These are phyloP conservation scores for Apotomis betuletana DNA, from an alignment of 2,888 invertebrate genomes.

Conservation along the genomic window DNA sequence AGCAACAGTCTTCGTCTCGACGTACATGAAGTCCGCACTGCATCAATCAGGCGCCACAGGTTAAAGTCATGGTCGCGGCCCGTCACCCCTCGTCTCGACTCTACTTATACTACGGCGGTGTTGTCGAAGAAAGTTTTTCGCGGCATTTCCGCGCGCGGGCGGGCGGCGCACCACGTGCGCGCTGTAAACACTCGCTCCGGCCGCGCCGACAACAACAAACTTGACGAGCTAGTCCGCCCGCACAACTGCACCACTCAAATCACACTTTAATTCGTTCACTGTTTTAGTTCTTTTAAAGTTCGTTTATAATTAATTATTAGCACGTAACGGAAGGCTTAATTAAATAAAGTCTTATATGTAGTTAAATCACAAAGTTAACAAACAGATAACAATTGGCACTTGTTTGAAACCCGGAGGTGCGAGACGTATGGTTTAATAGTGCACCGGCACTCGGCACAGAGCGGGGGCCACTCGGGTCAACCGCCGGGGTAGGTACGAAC, in stretches of 20 bases:
- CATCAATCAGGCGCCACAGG: conserved; percentile 72
- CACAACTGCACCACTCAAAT: conserved; percentile 22
- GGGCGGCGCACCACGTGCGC: conserved; percentile 76
- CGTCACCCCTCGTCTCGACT: conserved; percentile 60
- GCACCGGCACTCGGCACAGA: conserved; percentile 57
- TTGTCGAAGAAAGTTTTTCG: conserved; percentile 79
- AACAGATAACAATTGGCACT: conserved; percentile 66
- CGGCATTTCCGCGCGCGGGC: conserved; percentile 76
- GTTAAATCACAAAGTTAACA: conserved; percentile 66
- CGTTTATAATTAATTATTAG: conserved; percentile 58
- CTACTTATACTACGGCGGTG: conserved; percentile 69
- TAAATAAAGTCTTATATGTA: conserved; percentile 53
- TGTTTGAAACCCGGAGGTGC: conserved; percentile 65
- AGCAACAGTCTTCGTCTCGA: conserved; percentile 69
- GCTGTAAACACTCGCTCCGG: conserved; percentile 67
- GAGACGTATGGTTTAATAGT: conserved; percentile 62
- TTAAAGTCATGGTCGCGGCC: conserved; percentile 70
- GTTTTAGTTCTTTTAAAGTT: conserved; percentile 54
- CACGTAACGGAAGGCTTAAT: conserved; percentile 56
- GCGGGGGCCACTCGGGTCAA: conserved; percentile 64
- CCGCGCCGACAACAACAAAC: conserved; percentile 42
- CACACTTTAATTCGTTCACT: conserved; percentile 24
- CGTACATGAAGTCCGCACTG: conserved; percentile 73
- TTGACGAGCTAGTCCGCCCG: conserved; percentile 24
- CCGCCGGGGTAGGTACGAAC: conserved; percentile 79